Evolutionary conservation across 2,797 vertebrate genomes (phyloP).

Genomic region (Cichlasoma orientale): DNA sequence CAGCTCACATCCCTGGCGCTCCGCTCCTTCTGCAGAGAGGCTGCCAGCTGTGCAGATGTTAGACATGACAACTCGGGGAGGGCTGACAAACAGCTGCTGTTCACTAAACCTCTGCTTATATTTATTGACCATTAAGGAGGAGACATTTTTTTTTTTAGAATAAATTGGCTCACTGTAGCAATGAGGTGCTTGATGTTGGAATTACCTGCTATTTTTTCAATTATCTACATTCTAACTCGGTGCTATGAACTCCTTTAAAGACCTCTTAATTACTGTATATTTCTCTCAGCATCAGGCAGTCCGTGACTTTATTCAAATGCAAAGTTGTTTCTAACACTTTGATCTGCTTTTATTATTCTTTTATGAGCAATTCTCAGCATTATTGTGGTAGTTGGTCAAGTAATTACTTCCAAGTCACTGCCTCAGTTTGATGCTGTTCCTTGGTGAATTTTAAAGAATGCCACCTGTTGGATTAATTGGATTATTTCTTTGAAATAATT

Average conservation of each 20-base stretch:
- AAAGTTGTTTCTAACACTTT: constrained; percentile 43
- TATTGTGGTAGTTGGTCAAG: constrained; percentile 67
- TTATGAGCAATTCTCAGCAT: constrained; percentile 64
- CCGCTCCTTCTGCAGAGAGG: constrained; percentile 48
- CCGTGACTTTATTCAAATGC: constrained; percentile 19
- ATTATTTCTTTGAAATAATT: constrained; percentile 52
- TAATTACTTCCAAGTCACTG: constrained; percentile 71
- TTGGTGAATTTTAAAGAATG: constrained; percentile 54
- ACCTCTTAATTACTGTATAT: constrained; percentile 10
- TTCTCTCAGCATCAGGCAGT: constrained; percentile 16
- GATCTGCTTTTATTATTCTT: constrained; percentile 62
- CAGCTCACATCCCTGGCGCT: constrained; percentile 51
- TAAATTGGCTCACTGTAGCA: not conserved
- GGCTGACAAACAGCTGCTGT: constrained; percentile 57
- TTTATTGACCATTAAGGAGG: constrained; percentile 25
- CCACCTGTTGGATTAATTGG: constrained; percentile 50
- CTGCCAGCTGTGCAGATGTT: constrained; percentile 65
- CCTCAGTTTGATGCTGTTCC: constrained; percentile 59
- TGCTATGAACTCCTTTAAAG: constrained; percentile 11
- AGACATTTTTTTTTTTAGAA: not conserved
- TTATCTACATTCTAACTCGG: constrained; percentile 1
- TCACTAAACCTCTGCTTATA: constrained; percentile 21
- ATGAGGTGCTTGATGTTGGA: not conserved
- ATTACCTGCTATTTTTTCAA: constrained; percentile 5
- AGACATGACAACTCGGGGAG: constrained; percentile 35